Evolutionary conservation across 2,888 invertebrate genomes (phyloP).

Genomic region (Sinodicranocentrus sp.): DNA sequence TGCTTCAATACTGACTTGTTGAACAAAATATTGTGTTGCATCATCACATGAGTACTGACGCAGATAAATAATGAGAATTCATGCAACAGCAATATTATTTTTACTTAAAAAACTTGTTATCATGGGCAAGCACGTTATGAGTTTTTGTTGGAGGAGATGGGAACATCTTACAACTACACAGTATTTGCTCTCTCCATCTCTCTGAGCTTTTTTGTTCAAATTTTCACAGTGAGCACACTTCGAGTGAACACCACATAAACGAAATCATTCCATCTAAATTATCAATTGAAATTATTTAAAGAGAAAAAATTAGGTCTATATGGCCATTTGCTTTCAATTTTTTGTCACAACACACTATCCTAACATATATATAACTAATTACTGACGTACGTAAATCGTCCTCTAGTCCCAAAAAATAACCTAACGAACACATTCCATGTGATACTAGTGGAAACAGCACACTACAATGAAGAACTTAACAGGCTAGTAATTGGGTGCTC

Average conservation of each 20-base stretch:
- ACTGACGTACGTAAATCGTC: no score
- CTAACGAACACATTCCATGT: constrained; percentile 67
- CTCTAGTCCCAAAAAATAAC: no score
- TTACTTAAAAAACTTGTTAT: constrained; percentile 29
- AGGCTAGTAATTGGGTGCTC: no score
- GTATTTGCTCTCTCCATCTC: background rate
- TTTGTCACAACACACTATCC: background rate
- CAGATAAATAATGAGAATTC: constrained; percentile 50
- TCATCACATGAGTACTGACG: constrained; percentile 30
- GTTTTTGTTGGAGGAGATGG: background rate
- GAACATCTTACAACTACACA: background rate
- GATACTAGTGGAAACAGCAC: constrained; percentile 44
- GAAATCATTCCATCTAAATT: background rate
- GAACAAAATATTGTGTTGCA: constrained; percentile 68
- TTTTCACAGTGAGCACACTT: background rate
- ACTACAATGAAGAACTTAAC: constrained; percentile 27
- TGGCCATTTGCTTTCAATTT: background rate
- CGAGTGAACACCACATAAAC: background rate
- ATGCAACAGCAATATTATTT: constrained; percentile 33
- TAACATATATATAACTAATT: background rate
- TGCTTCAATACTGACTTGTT: constrained; percentile 77
- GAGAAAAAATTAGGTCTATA: background rate
- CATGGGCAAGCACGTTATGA: background rate
- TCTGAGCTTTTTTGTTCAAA: background rate
- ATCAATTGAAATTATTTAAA: background rate